These are phyloP conservation scores for Oreochromis tanganicae DNA, from an alignment of 2,113 vertebrate genomes.

Conservation along the genomic window DNA sequence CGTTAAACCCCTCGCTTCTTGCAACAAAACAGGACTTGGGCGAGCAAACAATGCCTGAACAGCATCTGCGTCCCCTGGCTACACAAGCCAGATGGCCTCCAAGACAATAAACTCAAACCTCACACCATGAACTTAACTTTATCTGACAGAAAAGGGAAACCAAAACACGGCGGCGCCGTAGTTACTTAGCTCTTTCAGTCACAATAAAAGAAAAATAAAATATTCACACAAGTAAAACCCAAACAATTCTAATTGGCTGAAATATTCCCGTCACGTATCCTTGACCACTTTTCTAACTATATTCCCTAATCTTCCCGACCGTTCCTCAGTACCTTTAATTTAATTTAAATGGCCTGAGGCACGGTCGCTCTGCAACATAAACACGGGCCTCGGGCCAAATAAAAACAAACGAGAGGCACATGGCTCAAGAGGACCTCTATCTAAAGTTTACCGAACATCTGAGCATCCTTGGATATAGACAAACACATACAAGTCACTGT, in stretches of 20 bases:
- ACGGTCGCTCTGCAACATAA: background rate
- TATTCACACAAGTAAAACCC: background rate
- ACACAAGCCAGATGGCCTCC: conserved; percentile 64
- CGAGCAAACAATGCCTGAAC: conserved; percentile 66
- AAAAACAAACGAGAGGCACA: conserved; percentile 65
- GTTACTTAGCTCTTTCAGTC: background rate
- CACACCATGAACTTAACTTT: conserved; percentile 54
- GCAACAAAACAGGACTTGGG: conserved; percentile 17
- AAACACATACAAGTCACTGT: background rate
- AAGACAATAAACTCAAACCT: conserved; percentile 68
- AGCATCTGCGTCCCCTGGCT: conserved; percentile 68
- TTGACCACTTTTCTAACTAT: background rate
- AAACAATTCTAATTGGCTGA: background rate
- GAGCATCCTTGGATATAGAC: background rate
- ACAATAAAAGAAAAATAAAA: background rate
- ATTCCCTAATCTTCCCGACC: background rate
- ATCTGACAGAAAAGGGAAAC: background rate
- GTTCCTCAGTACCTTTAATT: background rate
- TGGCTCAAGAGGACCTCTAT: background rate
- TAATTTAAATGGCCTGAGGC: background rate
- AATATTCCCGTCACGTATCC: background rate
- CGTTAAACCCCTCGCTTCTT: background rate
- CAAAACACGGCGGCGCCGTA: background rate
- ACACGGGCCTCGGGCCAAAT: background rate
- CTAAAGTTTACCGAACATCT: background rate